These are phyloP conservation scores for Charanyca ferruginea DNA, from an alignment of 2,888 invertebrate genomes.

Conservation along the genomic window DNA sequence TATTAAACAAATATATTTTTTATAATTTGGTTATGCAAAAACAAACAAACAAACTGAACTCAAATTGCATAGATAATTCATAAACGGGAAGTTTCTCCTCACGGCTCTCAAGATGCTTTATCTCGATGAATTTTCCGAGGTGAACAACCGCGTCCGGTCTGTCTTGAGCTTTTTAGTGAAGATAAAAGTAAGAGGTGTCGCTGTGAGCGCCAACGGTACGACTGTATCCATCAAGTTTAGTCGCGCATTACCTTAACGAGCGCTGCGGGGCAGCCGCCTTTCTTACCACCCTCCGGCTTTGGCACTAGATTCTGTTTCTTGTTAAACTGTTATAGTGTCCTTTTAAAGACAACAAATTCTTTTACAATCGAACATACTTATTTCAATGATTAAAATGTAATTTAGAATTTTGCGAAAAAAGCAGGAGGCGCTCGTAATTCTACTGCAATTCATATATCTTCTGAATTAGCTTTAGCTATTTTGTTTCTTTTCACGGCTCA, in stretches of 20 bases:
- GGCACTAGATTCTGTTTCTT: constrained; percentile 59
- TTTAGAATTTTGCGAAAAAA: not conserved
- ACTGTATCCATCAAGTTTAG: constrained; percentile 79
- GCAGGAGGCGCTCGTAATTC: not conserved
- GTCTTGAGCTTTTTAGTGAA: constrained; percentile 68
- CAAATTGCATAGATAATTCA: constrained; percentile 44
- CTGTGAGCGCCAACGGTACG: constrained; percentile 66
- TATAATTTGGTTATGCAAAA: constrained; percentile 20
- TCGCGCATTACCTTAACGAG: constrained; percentile 79
- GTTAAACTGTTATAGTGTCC: constrained; percentile 57
- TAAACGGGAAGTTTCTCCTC: constrained; percentile 42
- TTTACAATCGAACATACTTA: constrained; percentile 8
- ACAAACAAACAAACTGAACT: constrained; percentile 7
- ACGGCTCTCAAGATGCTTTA: constrained; percentile 48
- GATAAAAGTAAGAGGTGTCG: constrained; percentile 71
- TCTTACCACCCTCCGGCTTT: constrained; percentile 54
- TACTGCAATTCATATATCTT: constrained; percentile 12
- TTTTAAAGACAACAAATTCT: constrained; percentile 42
- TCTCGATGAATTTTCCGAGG: constrained; percentile 56
- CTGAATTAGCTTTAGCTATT: not conserved
- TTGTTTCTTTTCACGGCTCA: not conserved
- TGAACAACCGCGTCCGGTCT: constrained; percentile 59
- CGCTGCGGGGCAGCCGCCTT: constrained; percentile 60
- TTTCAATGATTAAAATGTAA: not conserved
- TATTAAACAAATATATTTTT: constrained; percentile 26